A percentile compares a stretch with the other conserved stretches of the same genome.
phyloP scores from a whole-genome alignment of 2,113 vertebrate genomes.

The Meles meles region DNA sequence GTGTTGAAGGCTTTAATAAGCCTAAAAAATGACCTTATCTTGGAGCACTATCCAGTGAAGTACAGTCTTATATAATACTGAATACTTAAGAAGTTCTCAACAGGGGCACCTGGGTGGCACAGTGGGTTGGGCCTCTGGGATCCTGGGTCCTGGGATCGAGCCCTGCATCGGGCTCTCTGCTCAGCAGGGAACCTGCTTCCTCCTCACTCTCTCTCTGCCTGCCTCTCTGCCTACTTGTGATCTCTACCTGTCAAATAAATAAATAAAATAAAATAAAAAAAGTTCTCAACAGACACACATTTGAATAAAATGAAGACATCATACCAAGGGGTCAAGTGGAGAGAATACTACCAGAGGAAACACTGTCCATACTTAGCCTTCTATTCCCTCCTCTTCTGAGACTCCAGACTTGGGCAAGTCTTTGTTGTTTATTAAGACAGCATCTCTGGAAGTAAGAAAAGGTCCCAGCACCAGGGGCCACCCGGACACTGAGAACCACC shows the following conservation, averaged over 20 bases:
- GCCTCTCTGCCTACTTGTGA: no score
- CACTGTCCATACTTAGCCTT: background rate
- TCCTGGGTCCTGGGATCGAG: no score
- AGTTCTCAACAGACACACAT: background rate
- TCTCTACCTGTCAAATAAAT: no score
- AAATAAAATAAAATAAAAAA: no score
- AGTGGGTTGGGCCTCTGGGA: no score
- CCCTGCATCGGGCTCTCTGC: no score
- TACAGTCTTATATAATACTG: background rate
- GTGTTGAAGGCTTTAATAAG: background rate
- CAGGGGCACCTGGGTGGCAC: no score
- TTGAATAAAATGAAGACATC: background rate
- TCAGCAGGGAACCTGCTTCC: no score
- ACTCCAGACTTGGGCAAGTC: background rate
- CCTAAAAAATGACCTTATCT: background rate
- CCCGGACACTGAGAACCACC: background rate
- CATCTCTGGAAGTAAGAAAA: background rate
- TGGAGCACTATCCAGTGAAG: background rate
- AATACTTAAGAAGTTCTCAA: background rate
- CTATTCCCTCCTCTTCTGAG: background rate
- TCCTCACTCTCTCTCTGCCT: no score
- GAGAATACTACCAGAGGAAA: background rate
- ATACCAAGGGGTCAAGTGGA: background rate
- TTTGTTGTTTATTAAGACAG: background rate
- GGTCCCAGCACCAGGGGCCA: fast-evolving